phyloP scores from a whole-genome alignment of 2,113 vertebrate genomes.

The Azemiops feae region DNA sequence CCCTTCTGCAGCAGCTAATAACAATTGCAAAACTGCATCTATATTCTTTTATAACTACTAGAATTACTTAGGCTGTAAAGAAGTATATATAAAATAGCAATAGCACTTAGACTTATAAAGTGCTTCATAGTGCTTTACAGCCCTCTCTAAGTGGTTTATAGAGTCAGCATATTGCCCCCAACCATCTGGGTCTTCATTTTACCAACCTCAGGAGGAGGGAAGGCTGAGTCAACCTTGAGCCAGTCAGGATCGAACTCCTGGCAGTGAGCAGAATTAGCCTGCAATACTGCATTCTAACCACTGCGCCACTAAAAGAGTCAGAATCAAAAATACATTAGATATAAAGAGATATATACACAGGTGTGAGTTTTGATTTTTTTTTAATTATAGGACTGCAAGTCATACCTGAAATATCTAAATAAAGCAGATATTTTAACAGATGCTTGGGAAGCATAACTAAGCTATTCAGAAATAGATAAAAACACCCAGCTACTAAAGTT shows the following conservation, averaged over 20 bases:
- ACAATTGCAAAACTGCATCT: slow-evolving; percentile 22
- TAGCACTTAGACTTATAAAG: neutral
- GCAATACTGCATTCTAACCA: neutral
- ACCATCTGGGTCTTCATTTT: neutral
- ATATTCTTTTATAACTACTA: slow-evolving; percentile 8
- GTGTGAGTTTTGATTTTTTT: neutral
- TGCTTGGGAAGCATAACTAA: slow-evolving; percentile 42
- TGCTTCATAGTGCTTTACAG: neutral
- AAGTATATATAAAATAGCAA: neutral
- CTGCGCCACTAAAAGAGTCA: neutral
- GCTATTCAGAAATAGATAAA: slow-evolving; percentile 60
- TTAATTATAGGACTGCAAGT: neutral
- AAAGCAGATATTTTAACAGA: slow-evolving; percentile 13
- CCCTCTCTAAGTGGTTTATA: neutral
- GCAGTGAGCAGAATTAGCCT: neutral
- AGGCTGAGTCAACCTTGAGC: no score
- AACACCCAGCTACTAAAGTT: slow-evolving; percentile 54
- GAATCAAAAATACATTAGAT: neutral
- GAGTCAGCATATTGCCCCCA: neutral
- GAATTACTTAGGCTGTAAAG: neutral
- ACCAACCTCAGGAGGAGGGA: neutral
- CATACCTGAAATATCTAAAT: neutral
- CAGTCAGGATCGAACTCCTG: neutral
- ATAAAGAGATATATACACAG: neutral
- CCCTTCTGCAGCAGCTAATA: neutral